phyloP scores from a whole-genome alignment of 2,888 invertebrate species.

The Diplolepis rosae region DNA sequence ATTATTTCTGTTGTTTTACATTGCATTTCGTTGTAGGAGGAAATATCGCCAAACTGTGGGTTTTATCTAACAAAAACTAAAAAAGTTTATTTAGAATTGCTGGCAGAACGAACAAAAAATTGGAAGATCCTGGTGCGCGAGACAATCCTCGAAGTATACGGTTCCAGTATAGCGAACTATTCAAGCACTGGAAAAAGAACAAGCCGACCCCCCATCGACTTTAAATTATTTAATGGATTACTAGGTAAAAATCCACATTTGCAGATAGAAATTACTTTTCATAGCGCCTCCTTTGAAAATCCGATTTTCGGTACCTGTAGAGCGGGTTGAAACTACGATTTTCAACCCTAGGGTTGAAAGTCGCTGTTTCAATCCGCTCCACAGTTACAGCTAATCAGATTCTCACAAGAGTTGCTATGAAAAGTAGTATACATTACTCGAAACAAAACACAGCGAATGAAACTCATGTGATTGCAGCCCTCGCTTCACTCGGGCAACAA shows the following conservation, averaged over 20 bases:
- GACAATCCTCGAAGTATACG: neutral
- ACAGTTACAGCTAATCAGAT: too few species aligned
- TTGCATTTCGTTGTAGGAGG: neutral
- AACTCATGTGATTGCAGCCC: too few species aligned
- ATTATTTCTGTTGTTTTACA: neutral
- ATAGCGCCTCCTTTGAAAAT: too few species aligned
- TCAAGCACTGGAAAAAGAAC: neutral
- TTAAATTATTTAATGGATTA: slow-evolving; percentile 80
- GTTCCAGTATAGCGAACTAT: neutral
- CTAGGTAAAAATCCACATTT: slow-evolving; percentile 82
- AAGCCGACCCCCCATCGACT: neutral
- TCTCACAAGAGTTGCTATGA: too few species aligned
- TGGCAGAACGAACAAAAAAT: neutral
- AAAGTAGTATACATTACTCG: too few species aligned
- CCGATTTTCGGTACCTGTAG: too few species aligned
- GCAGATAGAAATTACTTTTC: neutral
- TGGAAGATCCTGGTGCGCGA: neutral
- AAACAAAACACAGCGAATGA: too few species aligned
- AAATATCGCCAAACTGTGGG: neutral
- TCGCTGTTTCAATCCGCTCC: too few species aligned
- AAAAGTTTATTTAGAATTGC: neutral
- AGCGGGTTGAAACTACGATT: too few species aligned
- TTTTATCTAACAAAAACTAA: neutral
- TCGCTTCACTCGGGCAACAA: too few species aligned
- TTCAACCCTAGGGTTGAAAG: too few species aligned